Evolutionary conservation across 2,797 vertebrate genomes (phyloP).

Genomic region (Hyperoplus lanceolatus): DNA sequence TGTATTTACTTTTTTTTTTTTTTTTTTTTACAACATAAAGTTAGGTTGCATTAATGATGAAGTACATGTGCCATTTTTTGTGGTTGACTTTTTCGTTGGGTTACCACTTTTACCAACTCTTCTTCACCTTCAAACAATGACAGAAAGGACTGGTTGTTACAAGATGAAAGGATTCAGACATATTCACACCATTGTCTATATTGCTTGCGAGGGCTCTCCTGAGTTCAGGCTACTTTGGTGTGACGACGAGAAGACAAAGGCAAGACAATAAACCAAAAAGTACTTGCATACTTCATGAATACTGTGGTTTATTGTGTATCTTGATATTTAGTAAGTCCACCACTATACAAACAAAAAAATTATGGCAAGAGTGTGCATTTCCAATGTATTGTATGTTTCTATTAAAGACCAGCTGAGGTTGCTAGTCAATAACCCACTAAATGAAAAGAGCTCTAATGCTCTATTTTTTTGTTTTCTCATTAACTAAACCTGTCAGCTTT

Average conservation of each 20-base stretch:
- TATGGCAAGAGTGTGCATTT: not conserved
- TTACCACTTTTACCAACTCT: slow-evolving; percentile 11
- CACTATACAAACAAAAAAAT: not conserved
- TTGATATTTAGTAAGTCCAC: not conserved
- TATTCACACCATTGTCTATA: not conserved
- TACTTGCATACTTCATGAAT: slow-evolving; percentile 15
- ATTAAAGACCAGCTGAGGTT: not conserved
- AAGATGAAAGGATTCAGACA: not conserved
- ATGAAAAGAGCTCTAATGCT: not conserved
- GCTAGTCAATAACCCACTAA: slow-evolving; percentile 7
- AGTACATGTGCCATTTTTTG: slow-evolving; percentile 22
- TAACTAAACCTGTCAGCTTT: not conserved
- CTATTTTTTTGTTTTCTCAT: not conserved
- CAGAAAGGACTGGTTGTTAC: slow-evolving; percentile 12
- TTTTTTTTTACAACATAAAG: slow-evolving; percentile 28
- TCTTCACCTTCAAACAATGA: slow-evolving; percentile 4
- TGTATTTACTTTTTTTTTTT: slow-evolving; percentile 33
- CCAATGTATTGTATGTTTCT: not conserved
- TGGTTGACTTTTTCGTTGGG: slow-evolving; percentile 14
- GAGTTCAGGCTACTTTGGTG: not conserved
- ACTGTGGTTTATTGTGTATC: slow-evolving; percentile 32
- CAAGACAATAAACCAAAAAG: slow-evolving; percentile 54
- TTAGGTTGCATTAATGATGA: slow-evolving; percentile 14
- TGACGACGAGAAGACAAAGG: not conserved
- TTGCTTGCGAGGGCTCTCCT: slow-evolving; percentile 1